Base-by-base conservation (phyloP, 2,888 invertebrate species). In the Trachelus stipa region DNA sequence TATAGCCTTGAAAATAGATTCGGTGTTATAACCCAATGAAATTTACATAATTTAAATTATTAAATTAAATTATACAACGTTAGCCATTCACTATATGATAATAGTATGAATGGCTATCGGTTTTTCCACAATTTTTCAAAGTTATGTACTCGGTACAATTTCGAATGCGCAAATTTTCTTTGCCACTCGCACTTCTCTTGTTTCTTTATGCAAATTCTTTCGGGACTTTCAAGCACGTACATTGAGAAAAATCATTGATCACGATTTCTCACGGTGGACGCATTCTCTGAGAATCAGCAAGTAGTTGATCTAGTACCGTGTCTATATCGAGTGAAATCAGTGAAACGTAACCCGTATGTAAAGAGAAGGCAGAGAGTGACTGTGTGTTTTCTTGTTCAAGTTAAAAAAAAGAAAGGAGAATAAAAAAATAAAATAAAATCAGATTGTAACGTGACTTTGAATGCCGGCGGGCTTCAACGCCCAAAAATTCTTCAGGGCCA, bases 401-500 rank as follows among this genome's bases (percentile, higher is more conserved):
- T 23, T 2, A 23, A 56, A 56, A 40, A 71, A 34, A 34, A 23
- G 71, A 71, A 6, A 71, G 12, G n/a, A 31, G n/a, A 71, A 30
- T 9, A 71, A 9, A 69, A 69, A 33, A 33, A 69, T 9, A 23
- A 31, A 69, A n/a, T 31, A n/a, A 33, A 71, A 34, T 56, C 56
- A 71, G 71, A 71, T 31, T 11, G 6, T 34, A 31, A 31, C 31
- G 31, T 23, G 71, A 11, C 71, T 23, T 31, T 23, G 56, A 56
- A 15, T 23, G 71, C 71, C 71, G 71, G 31, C 37, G 81, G 81
- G 79, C 81, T 79, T 79, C 77, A 78, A 81, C 79, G 84, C 77
- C 77, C 81, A 74, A 81, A 81, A 81, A 84, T 79, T 79, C 80
- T 77, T 79, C 69, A 69, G 74, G 83, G 80, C 82, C 83, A 81